Conservation (phyloP, 2,113 vertebrate genomes). For the Candoia aspera region DNA sequence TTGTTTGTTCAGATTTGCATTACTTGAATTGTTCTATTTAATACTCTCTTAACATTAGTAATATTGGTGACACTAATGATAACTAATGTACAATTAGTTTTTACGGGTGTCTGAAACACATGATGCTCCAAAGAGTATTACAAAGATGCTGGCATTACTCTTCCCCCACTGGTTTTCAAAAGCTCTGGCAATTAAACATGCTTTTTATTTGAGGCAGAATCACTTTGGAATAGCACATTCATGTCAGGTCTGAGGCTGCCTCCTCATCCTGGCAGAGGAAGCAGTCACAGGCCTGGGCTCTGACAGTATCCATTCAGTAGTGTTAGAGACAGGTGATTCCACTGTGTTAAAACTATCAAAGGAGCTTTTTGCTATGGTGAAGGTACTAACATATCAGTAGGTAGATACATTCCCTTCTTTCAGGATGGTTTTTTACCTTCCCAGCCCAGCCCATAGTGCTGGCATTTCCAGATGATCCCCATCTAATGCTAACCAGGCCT, state of each 20-base stretch:
- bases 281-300: background rate
- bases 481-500: background rate
- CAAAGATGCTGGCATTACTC: background rate
- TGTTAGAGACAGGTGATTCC: background rate
- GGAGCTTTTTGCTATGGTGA: background rate
- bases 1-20: conserved; percentile 18
- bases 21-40: background rate
- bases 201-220: background rate
- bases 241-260: background rate
- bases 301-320: background rate
- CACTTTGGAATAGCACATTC: background rate
- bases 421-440: background rate
- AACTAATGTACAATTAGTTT: background rate
- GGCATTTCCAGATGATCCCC: background rate
- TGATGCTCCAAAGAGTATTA: background rate
- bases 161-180: background rate
- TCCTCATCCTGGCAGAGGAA: background rate
- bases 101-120: background rate
- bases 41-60: background rate
- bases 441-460: background rate
- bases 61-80: background rate
- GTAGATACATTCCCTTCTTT: background rate
- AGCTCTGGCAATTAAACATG: background rate
- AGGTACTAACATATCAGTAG: background rate
- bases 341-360: background rate